Evolutionary conservation across 2,888 invertebrate species (phyloP), one percentile per base, ranked within the genome.

Genomic region (Tachina grossa): DNA sequence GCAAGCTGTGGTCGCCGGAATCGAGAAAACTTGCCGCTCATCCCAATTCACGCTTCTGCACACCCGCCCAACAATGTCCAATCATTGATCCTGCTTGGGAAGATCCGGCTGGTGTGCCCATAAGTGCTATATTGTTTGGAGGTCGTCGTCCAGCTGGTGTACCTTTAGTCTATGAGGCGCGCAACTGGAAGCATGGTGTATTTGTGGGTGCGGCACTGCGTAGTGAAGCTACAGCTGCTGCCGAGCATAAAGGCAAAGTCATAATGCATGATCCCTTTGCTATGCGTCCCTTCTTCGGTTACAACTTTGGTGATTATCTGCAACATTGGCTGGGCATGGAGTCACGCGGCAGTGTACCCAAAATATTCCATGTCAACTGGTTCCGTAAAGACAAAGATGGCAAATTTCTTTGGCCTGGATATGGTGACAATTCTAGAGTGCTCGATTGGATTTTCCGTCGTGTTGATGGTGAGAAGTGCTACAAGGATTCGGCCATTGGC

Each of bases 251-350:
- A 95, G 96, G 95, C 49, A 97, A 97, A 93, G 94, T 95, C 0
- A 96, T 99, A 14, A 98, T 99, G 98, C 97, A 99, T 93, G 99
- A 99, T 93, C 99, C 99, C 3, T 99, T 99, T 93, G 99, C 99
- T 0, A 99, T 99, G 99, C 94, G 99, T 53, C 99, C 99, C 3
- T 99, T 99, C 95, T 98, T 99, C 92, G 99, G 99, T 0, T 99
- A 99, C 94, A 99, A 99, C 94, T 98, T 99, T 91, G 99, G 99
- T 2, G 95, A 98, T 89, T 99, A 99, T 92, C 93, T 99, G 41
- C 93, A 95, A 8, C 99, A 99, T 93, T 99, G 99, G 99, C 93
- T 99, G 86, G 96, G 96, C 87, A 97, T 99, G 96, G 95, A 95
- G 84, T 89, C 94, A 19, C 93, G 93, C 11, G 94, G 95, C 0